A percentile compares a stretch with the other conserved stretches of the same genome.
These are phyloP conservation scores for Tympanoctomys barrerae DNA, from an alignment of 2,797 vertebrate species.

Conservation along the genomic window DNA sequence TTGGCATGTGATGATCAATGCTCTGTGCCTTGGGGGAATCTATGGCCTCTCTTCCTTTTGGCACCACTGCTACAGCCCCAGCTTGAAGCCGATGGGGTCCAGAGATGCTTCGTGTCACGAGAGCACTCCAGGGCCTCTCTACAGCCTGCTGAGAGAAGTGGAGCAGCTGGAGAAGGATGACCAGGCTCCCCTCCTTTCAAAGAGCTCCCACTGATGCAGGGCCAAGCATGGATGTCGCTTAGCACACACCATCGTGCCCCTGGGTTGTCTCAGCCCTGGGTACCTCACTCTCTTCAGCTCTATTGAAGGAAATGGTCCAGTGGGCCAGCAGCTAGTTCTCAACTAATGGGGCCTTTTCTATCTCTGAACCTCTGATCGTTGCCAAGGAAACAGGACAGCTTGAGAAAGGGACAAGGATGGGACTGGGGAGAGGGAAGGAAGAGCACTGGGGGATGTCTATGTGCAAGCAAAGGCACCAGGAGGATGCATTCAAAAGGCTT, in stretches of 20 bases:
- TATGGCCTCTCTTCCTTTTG: conserved; percentile 74
- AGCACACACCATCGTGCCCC: not conserved
- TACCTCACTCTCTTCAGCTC: not conserved
- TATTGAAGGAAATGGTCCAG: not conserved
- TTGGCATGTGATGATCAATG: conserved; percentile 80
- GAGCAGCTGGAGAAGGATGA: conserved; percentile 40
- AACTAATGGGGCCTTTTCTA: not conserved
- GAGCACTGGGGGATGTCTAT: not conserved
- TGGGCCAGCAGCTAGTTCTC: not conserved
- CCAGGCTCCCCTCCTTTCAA: conserved; percentile 43
- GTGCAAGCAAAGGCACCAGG: not conserved
- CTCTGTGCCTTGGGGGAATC: conserved; percentile 66
- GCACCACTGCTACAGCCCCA: not conserved
- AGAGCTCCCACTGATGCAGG: not conserved
- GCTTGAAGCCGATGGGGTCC: not conserved
- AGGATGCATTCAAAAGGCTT: not conserved
- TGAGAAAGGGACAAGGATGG: not conserved
- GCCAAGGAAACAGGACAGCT: not conserved
- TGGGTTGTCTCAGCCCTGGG: not conserved
- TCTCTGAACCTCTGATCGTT: not conserved
- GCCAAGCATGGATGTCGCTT: too few species aligned
- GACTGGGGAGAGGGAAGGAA: not conserved
- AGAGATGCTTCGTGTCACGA: not conserved
- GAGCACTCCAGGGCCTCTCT: not conserved
- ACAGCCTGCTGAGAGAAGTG: conserved; percentile 47